These are phyloP conservation scores for Zosterops japonicus DNA, from an alignment of 2,113 vertebrate species.

Conservation along the genomic window DNA sequence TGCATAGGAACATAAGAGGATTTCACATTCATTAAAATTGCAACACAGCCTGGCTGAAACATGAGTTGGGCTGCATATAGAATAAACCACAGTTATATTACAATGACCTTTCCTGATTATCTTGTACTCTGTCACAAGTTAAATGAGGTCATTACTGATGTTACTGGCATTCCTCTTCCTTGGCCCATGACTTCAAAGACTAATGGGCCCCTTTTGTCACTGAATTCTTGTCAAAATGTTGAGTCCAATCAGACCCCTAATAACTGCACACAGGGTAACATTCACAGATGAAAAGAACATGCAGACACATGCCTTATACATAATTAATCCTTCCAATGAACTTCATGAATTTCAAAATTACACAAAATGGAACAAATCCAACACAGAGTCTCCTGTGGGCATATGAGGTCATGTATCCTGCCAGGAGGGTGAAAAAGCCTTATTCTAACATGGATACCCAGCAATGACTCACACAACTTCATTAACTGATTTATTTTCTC, in stretches of 20 bases:
- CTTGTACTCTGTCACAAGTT: conserved; percentile 55
- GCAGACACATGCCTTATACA: conserved; percentile 58
- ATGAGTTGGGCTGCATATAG: neutral
- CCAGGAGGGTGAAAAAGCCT: neutral
- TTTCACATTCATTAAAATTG: conserved; percentile 18
- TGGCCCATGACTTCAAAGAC: conserved; percentile 58
- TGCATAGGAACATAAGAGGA: neutral
- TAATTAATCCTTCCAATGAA: conserved; percentile 62
- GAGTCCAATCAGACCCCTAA: conserved; percentile 58
- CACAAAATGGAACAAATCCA: conserved; percentile 62
- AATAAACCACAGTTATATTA: neutral
- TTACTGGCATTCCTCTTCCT: conserved; percentile 52
- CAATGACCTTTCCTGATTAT: conserved; percentile 52
- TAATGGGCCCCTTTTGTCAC: conserved; percentile 56
- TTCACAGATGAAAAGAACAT: conserved; percentile 62
- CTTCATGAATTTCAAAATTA: conserved; percentile 63
- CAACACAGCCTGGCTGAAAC: neutral
- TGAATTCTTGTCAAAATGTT: conserved; percentile 62
- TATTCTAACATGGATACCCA: neutral
- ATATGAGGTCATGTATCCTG: conserved; percentile 30
- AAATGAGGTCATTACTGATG: conserved; percentile 68
- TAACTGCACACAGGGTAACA: conserved; percentile 39
- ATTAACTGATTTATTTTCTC: conserved; percentile 9
- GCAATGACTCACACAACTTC: conserved; percentile 4
- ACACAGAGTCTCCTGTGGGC: conserved; percentile 24